Percentiles rank a stretch among this genome's conserved stretches.
Evolutionary conservation across 2,797 vertebrate genomes (phyloP).

Genomic region (Danio choprae): DNA sequence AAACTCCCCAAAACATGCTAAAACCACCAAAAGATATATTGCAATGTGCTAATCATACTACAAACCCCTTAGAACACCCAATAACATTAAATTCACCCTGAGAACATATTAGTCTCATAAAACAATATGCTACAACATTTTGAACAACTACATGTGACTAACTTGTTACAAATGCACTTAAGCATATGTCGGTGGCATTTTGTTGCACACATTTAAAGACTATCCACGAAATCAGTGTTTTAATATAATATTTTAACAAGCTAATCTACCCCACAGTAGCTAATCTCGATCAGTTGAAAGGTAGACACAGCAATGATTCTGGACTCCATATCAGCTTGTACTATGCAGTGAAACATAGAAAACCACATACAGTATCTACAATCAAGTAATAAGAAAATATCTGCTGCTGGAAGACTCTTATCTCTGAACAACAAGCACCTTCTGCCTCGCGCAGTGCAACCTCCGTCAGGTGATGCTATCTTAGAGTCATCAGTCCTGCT

Average conservation of each 20-base stretch:
- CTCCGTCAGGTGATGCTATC: slow-evolving; percentile 11
- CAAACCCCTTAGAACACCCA: not conserved
- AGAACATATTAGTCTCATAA: not conserved
- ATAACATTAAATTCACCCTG: not conserved
- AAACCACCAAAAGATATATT: not conserved
- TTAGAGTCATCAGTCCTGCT: too few relatives aligned
- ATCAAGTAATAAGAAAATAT: slow-evolving; percentile 28
- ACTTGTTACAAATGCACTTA: not conserved
- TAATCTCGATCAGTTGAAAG: not conserved
- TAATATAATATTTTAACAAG: not conserved
- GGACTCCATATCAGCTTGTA: not conserved
- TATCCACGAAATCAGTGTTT: not conserved
- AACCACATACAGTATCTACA: not conserved
- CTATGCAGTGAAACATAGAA: not conserved
- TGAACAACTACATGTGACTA: not conserved
- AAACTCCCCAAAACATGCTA: not conserved
- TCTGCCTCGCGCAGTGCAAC: not conserved
- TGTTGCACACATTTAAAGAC: not conserved
- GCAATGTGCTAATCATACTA: not conserved
- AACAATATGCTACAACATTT: not conserved
- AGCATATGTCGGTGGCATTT: not conserved
- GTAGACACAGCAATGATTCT: not conserved
- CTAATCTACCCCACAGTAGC: not conserved
- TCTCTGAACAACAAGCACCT: not conserved
- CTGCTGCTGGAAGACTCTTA: slow-evolving; percentile 6